Percentiles rank a stretch among this genome's conserved stretches.
These are phyloP conservation scores for Streblospio benedicti DNA, from an alignment of 1,140 invertebrate genomes.

Conservation along the genomic window DNA sequence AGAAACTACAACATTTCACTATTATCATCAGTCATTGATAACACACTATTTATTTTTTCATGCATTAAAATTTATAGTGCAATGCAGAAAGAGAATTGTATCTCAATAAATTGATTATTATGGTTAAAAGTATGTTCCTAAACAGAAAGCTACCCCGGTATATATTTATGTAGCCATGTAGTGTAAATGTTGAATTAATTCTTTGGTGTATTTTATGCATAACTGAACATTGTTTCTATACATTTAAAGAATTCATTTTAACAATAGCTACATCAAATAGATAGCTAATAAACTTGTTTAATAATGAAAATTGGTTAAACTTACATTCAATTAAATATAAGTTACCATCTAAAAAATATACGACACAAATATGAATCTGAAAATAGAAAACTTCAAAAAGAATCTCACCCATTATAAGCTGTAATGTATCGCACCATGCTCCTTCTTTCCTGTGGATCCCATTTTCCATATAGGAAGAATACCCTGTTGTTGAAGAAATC, in stretches of 20 bases:
- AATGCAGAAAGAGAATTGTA: not conserved
- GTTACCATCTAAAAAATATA: slow-evolving; percentile 37
- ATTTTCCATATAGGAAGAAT: slow-evolving; percentile 45
- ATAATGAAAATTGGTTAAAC: slow-evolving; percentile 39
- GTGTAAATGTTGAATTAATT: slow-evolving; percentile 44
- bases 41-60: too few relatives aligned
- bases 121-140: slow-evolving; percentile 33
- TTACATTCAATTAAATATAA: slow-evolving; percentile 43
- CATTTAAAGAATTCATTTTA: not conserved
- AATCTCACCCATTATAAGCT: slow-evolving; percentile 40
- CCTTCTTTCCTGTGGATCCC: slow-evolving; percentile 26
- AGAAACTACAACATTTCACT: too few relatives aligned
- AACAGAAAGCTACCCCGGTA: slow-evolving; percentile 44
- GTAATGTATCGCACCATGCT: slow-evolving; percentile 36
- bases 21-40: too few relatives aligned
- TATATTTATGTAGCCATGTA: slow-evolving; percentile 42
- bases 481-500: slow-evolving; percentile 40
- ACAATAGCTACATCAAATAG: not conserved
- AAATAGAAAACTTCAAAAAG: not conserved
- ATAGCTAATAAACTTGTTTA: slow-evolving; percentile 47
- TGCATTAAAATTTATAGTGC: too few relatives aligned
- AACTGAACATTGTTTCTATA: not conserved
- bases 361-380: slow-evolving; percentile 14
- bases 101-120: slow-evolving; percentile 31
- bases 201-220: slow-evolving; percentile 43